phyloP scores from a whole-genome alignment of 2,113 vertebrate species.

The Amazona vittata region DNA sequence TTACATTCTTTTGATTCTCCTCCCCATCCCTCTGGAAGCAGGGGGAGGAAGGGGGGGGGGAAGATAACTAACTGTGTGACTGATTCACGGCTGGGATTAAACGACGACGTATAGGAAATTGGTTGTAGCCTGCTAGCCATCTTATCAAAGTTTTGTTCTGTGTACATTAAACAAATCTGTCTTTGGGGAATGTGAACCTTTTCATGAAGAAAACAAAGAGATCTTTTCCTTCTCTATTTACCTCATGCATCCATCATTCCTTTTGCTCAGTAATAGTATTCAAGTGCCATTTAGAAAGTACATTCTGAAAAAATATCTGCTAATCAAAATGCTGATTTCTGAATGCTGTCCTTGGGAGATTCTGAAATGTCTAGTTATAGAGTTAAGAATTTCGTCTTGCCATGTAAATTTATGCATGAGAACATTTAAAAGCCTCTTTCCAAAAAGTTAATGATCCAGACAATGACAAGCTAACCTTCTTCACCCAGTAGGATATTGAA shows the following conservation, averaged over 20 bases:
- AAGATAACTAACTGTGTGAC: too few relatives aligned
- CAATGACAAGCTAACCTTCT: constrained; percentile 39
- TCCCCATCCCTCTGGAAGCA: too few relatives aligned
- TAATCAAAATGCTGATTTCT: neutral
- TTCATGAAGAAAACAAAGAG: neutral
- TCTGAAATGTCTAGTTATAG: neutral
- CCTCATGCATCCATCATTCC: neutral
- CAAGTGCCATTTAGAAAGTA: neutral
- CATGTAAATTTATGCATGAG: constrained; percentile 33
- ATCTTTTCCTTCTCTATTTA: neutral
- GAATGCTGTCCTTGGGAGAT: neutral
- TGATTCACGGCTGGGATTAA: too few relatives aligned
- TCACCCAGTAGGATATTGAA: neutral
- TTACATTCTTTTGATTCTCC: too few relatives aligned
- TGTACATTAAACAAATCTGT: neutral
- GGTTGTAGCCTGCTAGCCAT: neutral
- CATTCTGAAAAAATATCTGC: neutral
- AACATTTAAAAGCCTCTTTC: neutral
- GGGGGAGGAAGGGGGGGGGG: too few relatives aligned
- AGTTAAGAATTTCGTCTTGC: neutral
- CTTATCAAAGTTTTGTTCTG: neutral
- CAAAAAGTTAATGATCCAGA: constrained; percentile 29
- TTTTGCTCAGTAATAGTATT: neutral
- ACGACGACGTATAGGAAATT: neutral
- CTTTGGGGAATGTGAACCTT: neutral